Conservation (phyloP, 2,888 invertebrate species). For the Pristionchus japonicus region DNA sequence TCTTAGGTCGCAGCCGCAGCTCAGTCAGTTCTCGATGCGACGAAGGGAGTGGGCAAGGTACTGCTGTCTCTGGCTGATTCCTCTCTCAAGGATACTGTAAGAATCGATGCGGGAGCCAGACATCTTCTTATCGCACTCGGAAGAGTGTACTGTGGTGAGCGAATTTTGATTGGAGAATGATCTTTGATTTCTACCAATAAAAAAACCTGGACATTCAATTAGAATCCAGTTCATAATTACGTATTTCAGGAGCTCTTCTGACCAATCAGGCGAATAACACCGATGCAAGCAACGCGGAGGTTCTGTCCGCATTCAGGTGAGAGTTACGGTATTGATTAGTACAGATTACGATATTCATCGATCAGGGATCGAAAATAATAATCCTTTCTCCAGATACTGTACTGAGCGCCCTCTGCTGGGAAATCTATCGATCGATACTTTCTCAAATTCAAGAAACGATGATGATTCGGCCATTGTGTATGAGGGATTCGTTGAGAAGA, state of each 20-base stretch:
- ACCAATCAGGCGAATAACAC: conserved; percentile 75
- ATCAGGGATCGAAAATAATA: neutral
- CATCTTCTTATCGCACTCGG: conserved; percentile 23
- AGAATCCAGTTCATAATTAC: too few species aligned
- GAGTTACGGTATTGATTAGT: neutral
- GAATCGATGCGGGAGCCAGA: conserved; percentile 45
- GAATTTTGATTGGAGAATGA: neutral
- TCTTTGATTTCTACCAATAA: neutral
- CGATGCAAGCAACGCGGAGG: conserved; percentile 56
- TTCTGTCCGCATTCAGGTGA: conserved; percentile 60
- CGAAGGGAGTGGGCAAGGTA: conserved; percentile 24
- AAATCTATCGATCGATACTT: conserved; percentile 54
- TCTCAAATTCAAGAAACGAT: conserved; percentile 52
- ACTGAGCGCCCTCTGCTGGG: conserved; percentile 60
- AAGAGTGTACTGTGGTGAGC: conserved; percentile 41
- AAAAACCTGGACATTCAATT: neutral
- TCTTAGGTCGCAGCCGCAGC: conserved; percentile 30
- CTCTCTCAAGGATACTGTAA: conserved; percentile 17
- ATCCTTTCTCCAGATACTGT: conserved; percentile 52
- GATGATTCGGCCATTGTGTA: conserved; percentile 63
- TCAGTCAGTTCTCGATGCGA: conserved; percentile 1
- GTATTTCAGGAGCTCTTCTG: conserved; percentile 73
- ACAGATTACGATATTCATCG: neutral
- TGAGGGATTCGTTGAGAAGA: conserved; percentile 55
- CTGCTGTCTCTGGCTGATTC: conserved; percentile 8